A percentile compares a stretch with the other conserved stretches of the same genome.
These are phyloP conservation scores for Microcebus murinus DNA, from an alignment of 2,113 vertebrate genomes.

Conservation along the genomic window DNA sequence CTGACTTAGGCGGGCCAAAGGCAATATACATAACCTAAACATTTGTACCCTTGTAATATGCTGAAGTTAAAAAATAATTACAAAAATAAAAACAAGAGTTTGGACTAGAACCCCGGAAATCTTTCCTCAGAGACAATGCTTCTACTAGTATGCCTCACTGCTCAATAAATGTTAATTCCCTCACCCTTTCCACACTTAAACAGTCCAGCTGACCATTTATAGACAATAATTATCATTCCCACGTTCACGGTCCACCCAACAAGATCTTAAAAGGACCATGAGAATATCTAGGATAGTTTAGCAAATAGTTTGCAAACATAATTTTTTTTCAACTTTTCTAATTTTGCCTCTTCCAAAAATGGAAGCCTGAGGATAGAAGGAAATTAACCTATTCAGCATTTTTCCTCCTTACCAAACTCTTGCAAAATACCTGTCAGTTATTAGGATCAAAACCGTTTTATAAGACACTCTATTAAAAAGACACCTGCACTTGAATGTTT, in stretches of 20 bases:
- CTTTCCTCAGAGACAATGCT: background rate
- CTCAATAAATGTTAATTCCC: background rate
- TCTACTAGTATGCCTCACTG: background rate
- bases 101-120: background rate
- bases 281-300: background rate
- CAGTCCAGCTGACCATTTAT: background rate
- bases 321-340: background rate
- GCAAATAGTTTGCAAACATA: background rate
- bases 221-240: background rate
- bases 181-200: background rate
- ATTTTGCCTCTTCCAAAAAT: background rate
- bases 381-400: background rate
- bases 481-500: too few species aligned
- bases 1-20: too few species aligned
- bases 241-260: background rate
- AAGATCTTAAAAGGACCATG: background rate
- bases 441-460: background rate
- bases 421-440: background rate
- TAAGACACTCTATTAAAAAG: too few species aligned
- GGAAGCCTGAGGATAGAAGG: background rate
- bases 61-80: too few species aligned
- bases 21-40: too few species aligned
- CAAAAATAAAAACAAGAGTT: background rate
- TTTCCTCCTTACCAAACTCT: background rate
- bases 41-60: too few species aligned